Evolutionary conservation across 2,113 vertebrate genomes (phyloP), one percentile per base, ranked within the genome.

Genomic region (Dasyurus viverrinus): DNA sequence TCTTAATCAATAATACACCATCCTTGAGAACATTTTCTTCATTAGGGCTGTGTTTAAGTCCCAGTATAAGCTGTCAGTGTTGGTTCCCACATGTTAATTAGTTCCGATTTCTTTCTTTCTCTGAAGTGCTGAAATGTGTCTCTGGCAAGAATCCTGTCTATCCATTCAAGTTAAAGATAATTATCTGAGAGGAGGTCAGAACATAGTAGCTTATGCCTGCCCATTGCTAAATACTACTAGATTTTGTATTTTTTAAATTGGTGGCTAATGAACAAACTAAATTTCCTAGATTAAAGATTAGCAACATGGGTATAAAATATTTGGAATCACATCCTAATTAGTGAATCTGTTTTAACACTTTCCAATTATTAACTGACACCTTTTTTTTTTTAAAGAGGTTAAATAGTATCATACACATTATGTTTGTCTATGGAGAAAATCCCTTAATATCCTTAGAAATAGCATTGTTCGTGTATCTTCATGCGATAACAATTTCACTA

Each of bases 1-100:
- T 97, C 98, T 98, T 98, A 98, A 97, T 98, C 97, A 98, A 97
- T 97, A 98, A 94, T 93, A 95, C 92, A 95, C 54, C 95, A 97
- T 93, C 84, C 92, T 97, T 95, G 84, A 97, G 96, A 97, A 96
- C 84, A 96, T 98, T 98, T 96, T 98, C 95, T 95, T 98, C 96
- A 92, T 97, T 96, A 98, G 90, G 92, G 53, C 47, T 97, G 53
- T 89, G 54, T 97, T 97, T 94, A 92, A 97, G 94, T 92, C 89
- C 91, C 53, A 94, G 91, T 46, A 60, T 96, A 94, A 92, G 52
- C 96, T 97, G 93, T 95, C 91, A 54, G 60, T 92, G 46, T 90
- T 97, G 90, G 89, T 94, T 98, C 90, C 92, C 96, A 95, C 89
- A 93, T 96, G 95, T 89, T 98, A 98, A 97, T 98, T 98, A 97